Evolutionary conservation across 2,797 vertebrate species (phyloP).

Genomic region (Valencia hispanica): DNA sequence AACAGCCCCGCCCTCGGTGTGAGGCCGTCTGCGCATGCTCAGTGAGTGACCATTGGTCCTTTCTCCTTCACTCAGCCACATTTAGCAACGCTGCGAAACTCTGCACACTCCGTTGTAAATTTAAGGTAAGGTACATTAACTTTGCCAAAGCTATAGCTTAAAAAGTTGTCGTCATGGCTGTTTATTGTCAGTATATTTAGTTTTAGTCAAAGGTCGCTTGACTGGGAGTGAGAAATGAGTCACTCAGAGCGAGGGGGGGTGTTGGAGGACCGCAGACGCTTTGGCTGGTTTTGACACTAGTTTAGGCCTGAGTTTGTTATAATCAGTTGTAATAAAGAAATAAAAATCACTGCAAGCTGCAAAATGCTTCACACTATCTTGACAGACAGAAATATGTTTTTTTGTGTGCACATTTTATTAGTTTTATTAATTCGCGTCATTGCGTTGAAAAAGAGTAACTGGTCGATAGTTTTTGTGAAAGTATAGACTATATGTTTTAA

Average conservation of each 20-base stretch:
- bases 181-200: not conserved
- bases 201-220: slow-evolving; percentile 10
- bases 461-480: not conserved
- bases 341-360: not conserved
- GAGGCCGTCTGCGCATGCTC: slow-evolving; percentile 67
- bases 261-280: slow-evolving; percentile 10
- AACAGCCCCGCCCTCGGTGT: slow-evolving; percentile 53
- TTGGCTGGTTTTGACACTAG: slow-evolving; percentile 27
- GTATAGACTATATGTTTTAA: not conserved
- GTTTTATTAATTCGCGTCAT: too few relatives aligned
- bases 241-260: slow-evolving; percentile 20
- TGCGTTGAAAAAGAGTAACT: not conserved
- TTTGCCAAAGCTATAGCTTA: not conserved
- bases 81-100: slow-evolving; percentile 32
- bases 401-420: not conserved
- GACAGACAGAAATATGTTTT: not conserved
- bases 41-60: slow-evolving; percentile 36
- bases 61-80: slow-evolving; percentile 77
- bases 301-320: slow-evolving; percentile 28
- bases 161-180: not conserved
- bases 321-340: not conserved
- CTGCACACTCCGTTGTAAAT: slow-evolving; percentile 35
- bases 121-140: slow-evolving; percentile 66
- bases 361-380: not conserved
- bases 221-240: slow-evolving; percentile 37